Percentiles rank a stretch among this genome's conserved stretches.
phyloP scores from a whole-genome alignment of 2,888 invertebrate species.

The Lobophora halterata region DNA sequence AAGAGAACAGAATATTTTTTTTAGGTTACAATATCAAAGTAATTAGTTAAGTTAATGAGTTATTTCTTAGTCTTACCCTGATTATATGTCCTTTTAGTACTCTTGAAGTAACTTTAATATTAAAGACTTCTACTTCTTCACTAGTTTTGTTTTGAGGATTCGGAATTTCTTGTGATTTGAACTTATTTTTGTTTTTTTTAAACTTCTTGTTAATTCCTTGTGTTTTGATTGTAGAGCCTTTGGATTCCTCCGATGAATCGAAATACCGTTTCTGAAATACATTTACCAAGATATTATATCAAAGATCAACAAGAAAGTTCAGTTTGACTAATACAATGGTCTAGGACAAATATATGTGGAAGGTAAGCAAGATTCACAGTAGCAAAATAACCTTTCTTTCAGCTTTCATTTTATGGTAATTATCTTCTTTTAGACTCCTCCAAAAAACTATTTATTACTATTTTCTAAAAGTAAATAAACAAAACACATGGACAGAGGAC shows the following conservation, averaged over 20 bases:
- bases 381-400: slow-evolving; percentile 32
- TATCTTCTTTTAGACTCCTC: too few relatives aligned
- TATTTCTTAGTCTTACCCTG: slow-evolving; percentile 45
- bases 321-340: neutral
- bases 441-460: too few relatives aligned
- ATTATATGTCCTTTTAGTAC: slow-evolving; percentile 44
- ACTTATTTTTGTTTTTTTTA: slow-evolving; percentile 9
- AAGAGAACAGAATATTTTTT: neutral
- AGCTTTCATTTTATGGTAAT: slow-evolving; percentile 39
- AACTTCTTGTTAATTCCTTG: slow-evolving; percentile 23
- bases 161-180: slow-evolving; percentile 9
- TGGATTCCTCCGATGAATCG: slow-evolving; percentile 35
- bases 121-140: slow-evolving; percentile 55
- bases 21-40: too few relatives aligned
- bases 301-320: neutral
- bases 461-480: too few relatives aligned
- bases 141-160: slow-evolving; percentile 6
- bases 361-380: neutral
- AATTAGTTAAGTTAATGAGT: neutral
- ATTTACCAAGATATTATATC: neutral
- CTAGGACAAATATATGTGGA: too few relatives aligned
- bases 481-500: too few relatives aligned
- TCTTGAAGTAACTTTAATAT: slow-evolving; percentile 56
- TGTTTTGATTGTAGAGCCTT: slow-evolving; percentile 25
- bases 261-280: slow-evolving; percentile 51